These are phyloP conservation scores for Xenopus borealis DNA, from an alignment of 2,113 vertebrate species.

Conservation along the genomic window DNA sequence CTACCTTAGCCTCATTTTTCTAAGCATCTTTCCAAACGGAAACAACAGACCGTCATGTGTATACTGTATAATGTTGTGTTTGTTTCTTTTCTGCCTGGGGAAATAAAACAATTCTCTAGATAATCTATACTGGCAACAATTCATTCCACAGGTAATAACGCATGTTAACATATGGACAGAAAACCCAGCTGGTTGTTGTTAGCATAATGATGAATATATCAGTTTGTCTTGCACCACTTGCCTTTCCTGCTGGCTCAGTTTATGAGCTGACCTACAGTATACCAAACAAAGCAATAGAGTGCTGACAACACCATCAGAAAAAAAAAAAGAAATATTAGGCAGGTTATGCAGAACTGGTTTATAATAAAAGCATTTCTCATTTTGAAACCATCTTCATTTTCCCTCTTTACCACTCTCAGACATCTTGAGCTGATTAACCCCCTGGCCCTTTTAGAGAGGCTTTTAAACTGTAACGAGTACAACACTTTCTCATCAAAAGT, in stretches of 20 bases:
- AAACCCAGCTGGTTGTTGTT: constrained; percentile 7
- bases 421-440: constrained; percentile 41
- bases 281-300: background rate
- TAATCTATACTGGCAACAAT: constrained; percentile 22
- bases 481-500: constrained; percentile 32
- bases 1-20: background rate
- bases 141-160: constrained; percentile 4
- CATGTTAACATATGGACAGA: constrained; percentile 1
- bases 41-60: constrained; percentile 6
- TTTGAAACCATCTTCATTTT: constrained; percentile 17
- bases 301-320: background rate
- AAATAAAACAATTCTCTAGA: constrained; percentile 12
- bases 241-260: constrained; percentile 4
- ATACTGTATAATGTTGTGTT: constrained; percentile 17
- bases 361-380: constrained; percentile 1
- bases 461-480: constrained; percentile 39
- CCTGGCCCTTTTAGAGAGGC: constrained; percentile 29
- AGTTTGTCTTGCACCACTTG: constrained; percentile 14
- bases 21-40: background rate
- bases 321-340: background rate
- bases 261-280: background rate
- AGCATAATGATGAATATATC: constrained; percentile 8
- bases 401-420: constrained; percentile 14
- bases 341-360: background rate
- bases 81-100: background rate